Base-by-base conservation (phyloP, 2,888 invertebrate genomes). In the Temnothorax unifasciatus region DNA sequence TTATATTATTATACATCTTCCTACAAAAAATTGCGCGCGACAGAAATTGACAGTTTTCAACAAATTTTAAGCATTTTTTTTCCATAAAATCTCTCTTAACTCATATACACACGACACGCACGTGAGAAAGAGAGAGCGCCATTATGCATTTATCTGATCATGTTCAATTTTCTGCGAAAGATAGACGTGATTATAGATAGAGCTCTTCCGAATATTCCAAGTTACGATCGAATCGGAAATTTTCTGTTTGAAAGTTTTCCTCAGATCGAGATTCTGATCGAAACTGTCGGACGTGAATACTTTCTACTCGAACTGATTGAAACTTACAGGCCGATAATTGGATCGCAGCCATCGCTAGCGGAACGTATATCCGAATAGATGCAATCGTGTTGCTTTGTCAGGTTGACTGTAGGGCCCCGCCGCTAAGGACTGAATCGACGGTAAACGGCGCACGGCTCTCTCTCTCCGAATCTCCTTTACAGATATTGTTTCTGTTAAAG, bases 261-360 rank as follows among this genome's bases (percentile, higher is more conserved):
- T 68, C 41, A 29, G 38, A 63, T 63, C 54, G 54, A 54, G 54
- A 77, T 54, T 54, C 50, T 77, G 77, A 77, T 77, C 68, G 41
- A 64, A 68, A 57, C 68, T 77, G 77, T 77, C 68, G 77, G 77
- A 68, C 15, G 77, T n/a, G 77, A 68, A 54, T 77, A 77, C 68
- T 77, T 77, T 77, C 54, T 54, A 41, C 77, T 54, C 54, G 41
- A 68, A 68, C 41, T 77, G 77, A 77, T 77, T 77, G 77, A 77
- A 77, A 77, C 52, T 77, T 77, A 77, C 76, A 77, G 68, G 68
- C 77, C 68, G 77, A 77, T 77, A 77, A 77, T 68, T 77, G 68
- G 68, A 77, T 77, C 54, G 68, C 29, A 29, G 29, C 41, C 75
- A 50, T 68, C 61, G 61, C 61, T 50, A 38, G 8, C 9, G 54